Conservation (phyloP, 2,888 invertebrate genomes). For the Agriopis marginaria region DNA sequence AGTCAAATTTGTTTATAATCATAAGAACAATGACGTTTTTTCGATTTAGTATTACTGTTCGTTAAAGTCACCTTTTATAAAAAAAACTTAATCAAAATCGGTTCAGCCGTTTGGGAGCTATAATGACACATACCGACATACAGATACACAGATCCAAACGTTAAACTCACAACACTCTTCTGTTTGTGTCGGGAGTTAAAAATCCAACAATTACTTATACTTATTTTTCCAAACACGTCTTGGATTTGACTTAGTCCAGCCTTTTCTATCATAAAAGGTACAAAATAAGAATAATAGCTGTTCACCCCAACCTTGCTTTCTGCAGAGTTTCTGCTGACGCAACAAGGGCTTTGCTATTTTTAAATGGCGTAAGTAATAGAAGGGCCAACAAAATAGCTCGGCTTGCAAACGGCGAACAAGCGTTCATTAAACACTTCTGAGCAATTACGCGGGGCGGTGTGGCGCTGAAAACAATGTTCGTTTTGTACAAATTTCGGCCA, state of each 20-base stretch:
- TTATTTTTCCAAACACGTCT: conserved; percentile 25
- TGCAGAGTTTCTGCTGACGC: conserved; percentile 35
- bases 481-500: conserved; percentile 61
- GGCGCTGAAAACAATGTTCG: conserved; percentile 63
- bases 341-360: conserved; percentile 39
- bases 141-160: too few species aligned
- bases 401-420: conserved; percentile 66
- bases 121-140: too few species aligned
- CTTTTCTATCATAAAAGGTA: conserved; percentile 43
- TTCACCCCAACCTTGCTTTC: conserved; percentile 29
- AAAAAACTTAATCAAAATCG: too few species aligned
- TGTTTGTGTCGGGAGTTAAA: too few species aligned
- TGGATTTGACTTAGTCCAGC: conserved; percentile 41
- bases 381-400: conserved; percentile 30
- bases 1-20: too few species aligned
- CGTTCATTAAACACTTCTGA: conserved; percentile 76
- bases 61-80: too few species aligned
- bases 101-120: too few species aligned
- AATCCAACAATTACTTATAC: neutral
- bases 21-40: too few species aligned
- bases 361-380: conserved; percentile 36
- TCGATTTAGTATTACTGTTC: too few species aligned
- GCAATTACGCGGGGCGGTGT: conserved; percentile 66
- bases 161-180: too few species aligned
- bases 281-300: conserved; percentile 44